Evolutionary conservation across 2,797 vertebrate species (phyloP).

Genomic region (Anguilla marmorata): DNA sequence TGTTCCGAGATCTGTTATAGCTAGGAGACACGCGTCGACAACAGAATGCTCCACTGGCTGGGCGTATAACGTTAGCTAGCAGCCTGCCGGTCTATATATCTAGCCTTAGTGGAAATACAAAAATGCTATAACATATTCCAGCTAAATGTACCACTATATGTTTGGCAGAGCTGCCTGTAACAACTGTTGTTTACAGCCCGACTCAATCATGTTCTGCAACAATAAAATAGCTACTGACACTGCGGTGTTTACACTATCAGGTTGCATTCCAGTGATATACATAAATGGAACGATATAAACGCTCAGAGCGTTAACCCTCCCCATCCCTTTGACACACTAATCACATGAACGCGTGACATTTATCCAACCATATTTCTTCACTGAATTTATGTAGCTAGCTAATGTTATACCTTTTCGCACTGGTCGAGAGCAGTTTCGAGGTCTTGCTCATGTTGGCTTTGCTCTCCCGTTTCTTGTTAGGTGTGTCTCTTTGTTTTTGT

Average conservation of each 20-base stretch:
- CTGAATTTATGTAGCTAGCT: not conserved
- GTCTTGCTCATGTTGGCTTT: conserved; percentile 98
- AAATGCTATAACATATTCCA: not conserved
- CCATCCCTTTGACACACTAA: not conserved
- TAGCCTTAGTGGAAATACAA: not conserved
- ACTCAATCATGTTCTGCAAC: not conserved
- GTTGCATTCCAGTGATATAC: not conserved
- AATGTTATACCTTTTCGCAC: conserved; percentile 84
- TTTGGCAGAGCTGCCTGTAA: not conserved
- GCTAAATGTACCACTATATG: not conserved
- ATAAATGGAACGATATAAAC: not conserved
- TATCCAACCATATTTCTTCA: not conserved
- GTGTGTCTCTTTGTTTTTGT: conserved; percentile 80
- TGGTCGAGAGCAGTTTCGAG: conserved; percentile 94
- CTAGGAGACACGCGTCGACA: conserved; percentile 12
- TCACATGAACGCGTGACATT: not conserved
- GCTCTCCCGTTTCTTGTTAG: conserved; percentile 86
- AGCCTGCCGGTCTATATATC: not conserved
- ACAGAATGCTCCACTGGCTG: not conserved
- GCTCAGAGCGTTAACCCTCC: not conserved
- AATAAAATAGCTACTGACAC: not conserved
- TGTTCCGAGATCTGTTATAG: conserved; percentile 29
- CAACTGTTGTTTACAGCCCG: not conserved
- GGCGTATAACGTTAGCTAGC: not conserved
- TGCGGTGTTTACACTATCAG: not conserved